Percentiles rank a stretch among this genome's conserved stretches.
Conservation (phyloP, 2,113 vertebrate genomes). For the Vireo altiloquus region DNA sequence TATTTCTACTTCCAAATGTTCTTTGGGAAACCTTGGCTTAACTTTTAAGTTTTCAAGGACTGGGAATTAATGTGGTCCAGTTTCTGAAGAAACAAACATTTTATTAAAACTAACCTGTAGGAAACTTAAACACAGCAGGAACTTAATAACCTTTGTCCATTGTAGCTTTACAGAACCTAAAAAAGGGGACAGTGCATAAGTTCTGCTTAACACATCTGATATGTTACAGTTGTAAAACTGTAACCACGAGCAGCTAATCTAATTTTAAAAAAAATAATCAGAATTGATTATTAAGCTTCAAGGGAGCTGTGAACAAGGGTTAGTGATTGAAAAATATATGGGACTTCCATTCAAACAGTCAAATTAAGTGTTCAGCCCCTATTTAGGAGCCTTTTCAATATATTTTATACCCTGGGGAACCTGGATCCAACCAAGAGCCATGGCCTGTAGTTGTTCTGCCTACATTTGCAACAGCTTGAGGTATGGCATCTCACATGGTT, state of each 20-base stretch:
- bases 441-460: conserved; percentile 64
- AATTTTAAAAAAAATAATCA: conserved; percentile 55
- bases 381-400: conserved; percentile 82
- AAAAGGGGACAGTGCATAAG: conserved; percentile 28
- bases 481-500: conserved; percentile 83
- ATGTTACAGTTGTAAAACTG: conserved; percentile 56
- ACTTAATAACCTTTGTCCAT: conserved; percentile 39
- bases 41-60: conserved; percentile 42
- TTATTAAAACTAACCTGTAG: conserved; percentile 42
- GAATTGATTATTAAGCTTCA: conserved; percentile 77
- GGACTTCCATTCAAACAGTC: conserved; percentile 72
- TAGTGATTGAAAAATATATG: conserved; percentile 74
- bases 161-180: conserved; percentile 28
- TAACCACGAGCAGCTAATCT: conserved; percentile 57
- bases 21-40: conserved; percentile 40
- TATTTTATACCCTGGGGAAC: conserved; percentile 80
- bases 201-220: conserved; percentile 58
- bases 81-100: conserved; percentile 48
- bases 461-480: conserved; percentile 87
- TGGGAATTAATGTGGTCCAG: background rate
- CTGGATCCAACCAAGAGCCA: conserved; percentile 70
- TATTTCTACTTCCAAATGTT: conserved; percentile 16
- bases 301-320: conserved; percentile 75
- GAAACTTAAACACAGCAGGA: conserved; percentile 45
- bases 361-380: conserved; percentile 84